Evolutionary conservation across 2,113 vertebrate genomes (phyloP).

Genomic region (Illadopsis cleaveri): DNA sequence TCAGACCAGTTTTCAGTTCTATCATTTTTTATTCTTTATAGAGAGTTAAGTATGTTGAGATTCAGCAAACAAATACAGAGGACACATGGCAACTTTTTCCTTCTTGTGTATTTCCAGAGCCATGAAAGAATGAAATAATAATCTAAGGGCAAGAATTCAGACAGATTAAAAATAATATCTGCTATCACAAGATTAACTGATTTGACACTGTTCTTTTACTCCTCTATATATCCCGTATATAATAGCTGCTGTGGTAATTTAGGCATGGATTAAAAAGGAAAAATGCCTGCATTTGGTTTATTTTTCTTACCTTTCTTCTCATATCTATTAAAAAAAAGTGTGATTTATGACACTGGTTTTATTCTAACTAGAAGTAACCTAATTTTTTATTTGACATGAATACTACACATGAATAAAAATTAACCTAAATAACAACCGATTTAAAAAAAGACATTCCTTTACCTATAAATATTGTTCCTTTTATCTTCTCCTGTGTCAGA

Average conservation of each 20-base stretch:
- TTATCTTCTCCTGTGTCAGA: not conserved
- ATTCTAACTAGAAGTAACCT: not conserved
- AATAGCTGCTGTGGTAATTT: not conserved
- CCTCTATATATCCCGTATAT: not conserved
- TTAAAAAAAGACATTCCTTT: not conserved
- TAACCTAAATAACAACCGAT: not conserved
- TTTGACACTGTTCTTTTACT: not conserved
- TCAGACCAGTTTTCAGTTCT: not conserved
- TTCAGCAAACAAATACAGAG: not conserved
- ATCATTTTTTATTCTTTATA: not conserved
- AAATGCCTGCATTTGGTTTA: not conserved
- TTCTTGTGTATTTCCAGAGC: not conserved
- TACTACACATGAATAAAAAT: not conserved
- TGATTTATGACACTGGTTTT: not conserved
- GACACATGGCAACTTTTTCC: not conserved
- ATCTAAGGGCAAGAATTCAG: not conserved
- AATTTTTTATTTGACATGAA: not conserved
- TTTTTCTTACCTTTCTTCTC: not conserved
- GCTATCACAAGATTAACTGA: not conserved
- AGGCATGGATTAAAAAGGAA: not conserved
- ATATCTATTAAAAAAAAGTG: not conserved
- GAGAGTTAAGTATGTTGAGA: not conserved
- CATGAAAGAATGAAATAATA: not conserved
- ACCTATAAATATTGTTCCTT: not conserved
- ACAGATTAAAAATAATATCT: not conserved